Evolutionary conservation across 2,797 vertebrate genomes (phyloP).

Genomic region (Alosa sapidissima): DNA sequence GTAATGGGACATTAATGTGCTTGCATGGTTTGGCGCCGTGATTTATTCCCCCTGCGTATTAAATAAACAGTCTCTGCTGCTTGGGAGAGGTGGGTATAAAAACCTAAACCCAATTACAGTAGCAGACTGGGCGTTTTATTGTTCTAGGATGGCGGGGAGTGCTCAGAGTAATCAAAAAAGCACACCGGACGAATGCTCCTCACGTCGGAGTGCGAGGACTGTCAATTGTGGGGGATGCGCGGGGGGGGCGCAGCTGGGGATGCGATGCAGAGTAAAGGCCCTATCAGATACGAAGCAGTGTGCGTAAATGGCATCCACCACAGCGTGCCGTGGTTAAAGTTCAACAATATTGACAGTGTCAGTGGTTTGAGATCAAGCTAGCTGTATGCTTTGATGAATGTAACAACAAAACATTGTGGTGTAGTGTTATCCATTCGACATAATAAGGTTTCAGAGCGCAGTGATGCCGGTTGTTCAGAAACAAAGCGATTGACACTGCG

Average conservation of each 20-base stretch:
- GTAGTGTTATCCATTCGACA: too few relatives aligned
- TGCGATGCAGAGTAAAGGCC: not conserved
- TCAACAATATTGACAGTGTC: too few relatives aligned
- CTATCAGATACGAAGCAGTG: not conserved
- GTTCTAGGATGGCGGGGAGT: slow-evolving; percentile 26
- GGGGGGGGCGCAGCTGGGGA: not conserved
- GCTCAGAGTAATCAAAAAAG: slow-evolving; percentile 16
- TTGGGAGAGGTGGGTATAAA: slow-evolving; percentile 31
- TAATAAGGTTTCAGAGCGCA: too few relatives aligned
- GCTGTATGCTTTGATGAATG: too few relatives aligned
- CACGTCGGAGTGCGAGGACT: not conserved
- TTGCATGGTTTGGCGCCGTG: slow-evolving; percentile 48
- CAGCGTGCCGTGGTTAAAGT: too few relatives aligned
- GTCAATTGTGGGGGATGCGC: not conserved
- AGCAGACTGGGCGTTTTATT: slow-evolving; percentile 34
- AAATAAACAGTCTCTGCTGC: slow-evolving; percentile 53
- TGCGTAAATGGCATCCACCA: too few relatives aligned
- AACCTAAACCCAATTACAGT: slow-evolving; percentile 51
- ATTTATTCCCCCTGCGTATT: slow-evolving; percentile 58
- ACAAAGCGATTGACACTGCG: too few relatives aligned
- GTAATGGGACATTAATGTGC: slow-evolving; percentile 57
- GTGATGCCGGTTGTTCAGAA: too few relatives aligned
- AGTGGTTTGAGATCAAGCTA: too few relatives aligned
- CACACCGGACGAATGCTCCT: not conserved
- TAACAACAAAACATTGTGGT: too few relatives aligned